These are phyloP conservation scores for Anguilla marmorata DNA, from an alignment of 2,797 vertebrate species.

Conservation along the genomic window DNA sequence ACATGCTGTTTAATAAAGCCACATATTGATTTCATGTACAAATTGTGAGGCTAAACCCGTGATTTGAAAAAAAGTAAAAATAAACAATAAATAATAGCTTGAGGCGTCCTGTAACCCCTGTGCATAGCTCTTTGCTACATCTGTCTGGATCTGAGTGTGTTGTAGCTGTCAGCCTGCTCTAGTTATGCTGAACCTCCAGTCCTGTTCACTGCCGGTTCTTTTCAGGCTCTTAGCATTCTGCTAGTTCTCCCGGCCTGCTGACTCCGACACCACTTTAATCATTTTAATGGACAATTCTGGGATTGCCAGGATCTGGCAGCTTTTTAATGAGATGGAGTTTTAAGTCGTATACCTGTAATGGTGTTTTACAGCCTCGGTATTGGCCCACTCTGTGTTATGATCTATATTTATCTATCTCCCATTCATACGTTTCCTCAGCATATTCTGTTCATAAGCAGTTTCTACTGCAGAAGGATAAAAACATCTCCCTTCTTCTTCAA, in stretches of 20 bases:
- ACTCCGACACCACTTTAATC: constrained; percentile 47
- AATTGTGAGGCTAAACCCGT: neutral
- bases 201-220: neutral
- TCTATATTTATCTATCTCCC: constrained; percentile 34
- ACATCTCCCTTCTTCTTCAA: neutral
- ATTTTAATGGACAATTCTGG: constrained; percentile 53
- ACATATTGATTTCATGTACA: neutral
- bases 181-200: neutral
- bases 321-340: constrained; percentile 51
- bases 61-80: neutral
- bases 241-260: neutral
- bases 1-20: neutral
- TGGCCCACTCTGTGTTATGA: constrained; percentile 36
- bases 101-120: neutral
- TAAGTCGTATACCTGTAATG: constrained; percentile 51
- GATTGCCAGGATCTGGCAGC: constrained; percentile 46
- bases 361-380: constrained; percentile 47
- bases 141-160: neutral
- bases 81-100: neutral
- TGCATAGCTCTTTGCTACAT: neutral
- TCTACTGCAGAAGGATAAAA: constrained; percentile 18
- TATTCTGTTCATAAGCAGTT: constrained; percentile 33
- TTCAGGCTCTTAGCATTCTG: constrained; percentile 22
- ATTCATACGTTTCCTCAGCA: constrained; percentile 14
- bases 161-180: neutral